Base-by-base conservation (phyloP, 1,140 invertebrate species). In the Drosophila sulfurigaster region DNA sequence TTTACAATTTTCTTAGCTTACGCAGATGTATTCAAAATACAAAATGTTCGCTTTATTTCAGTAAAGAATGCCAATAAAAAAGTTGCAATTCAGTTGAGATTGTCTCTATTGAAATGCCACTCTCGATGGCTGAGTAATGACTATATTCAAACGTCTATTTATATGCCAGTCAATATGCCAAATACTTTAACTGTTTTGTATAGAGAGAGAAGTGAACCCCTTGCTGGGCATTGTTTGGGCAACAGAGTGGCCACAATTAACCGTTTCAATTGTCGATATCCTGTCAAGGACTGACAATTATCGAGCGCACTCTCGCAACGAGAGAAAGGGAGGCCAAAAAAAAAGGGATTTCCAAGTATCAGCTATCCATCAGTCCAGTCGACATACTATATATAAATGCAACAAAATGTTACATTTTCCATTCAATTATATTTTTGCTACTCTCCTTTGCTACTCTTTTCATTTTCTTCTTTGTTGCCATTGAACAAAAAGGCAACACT, bases 361-460 rank as follows among this genome's bases (percentile, higher is more conserved):
- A 45, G 38, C 32, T 56, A 66, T 35, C 38, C 66, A 70, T 51
- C 74, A 63, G 64, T 67, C 60, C 60, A 51, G 32, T 65, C 38
- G 38, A n/a, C n/a, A 58, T 25, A 25, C 20, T 3, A 25, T 25
- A 25, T 67, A 73, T 73, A 73, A 68, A 72, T 74, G 63, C 64
- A 77, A 58, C 75, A 78, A 74, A 77, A 67, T 74, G 70, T 68
- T 73, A 67, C 75, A 67, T 77, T 77, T 68, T 62, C 58, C 70
- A 73, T 77, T 77, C 75, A 73, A 66, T 67, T 70, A 77, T 77
- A 54, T 73, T 56, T 52, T 59, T 52, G 41, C 43, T 51, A 10
- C 30, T 68, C 41, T 60, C 49, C 25, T 45, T 25, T 63, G 7
- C 13, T 11, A 38, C 35, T 38, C 35, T 10, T 38, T 38, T 38